These are phyloP conservation scores for Saxidomus purpurata DNA, from an alignment of 1,140 invertebrate genomes.

Conservation along the genomic window DNA sequence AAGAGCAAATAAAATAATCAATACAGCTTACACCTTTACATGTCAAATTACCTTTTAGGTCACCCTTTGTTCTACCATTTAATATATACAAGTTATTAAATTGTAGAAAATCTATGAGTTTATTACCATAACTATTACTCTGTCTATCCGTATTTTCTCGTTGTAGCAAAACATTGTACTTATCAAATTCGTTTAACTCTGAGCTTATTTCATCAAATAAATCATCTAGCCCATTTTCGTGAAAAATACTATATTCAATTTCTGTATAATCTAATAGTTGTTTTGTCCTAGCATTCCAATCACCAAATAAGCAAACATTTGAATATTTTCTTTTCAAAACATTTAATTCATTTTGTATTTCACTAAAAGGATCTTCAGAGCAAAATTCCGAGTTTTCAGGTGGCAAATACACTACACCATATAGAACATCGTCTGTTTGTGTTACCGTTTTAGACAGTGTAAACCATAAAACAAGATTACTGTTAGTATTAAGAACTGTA, in stretches of 20 bases:
- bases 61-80: too few relatives aligned
- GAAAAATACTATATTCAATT: neutral
- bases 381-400: neutral
- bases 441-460: neutral
- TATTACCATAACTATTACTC: neutral
- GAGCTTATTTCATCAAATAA: neutral
- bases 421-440: neutral
- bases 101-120: too few relatives aligned
- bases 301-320: conserved; percentile 3
- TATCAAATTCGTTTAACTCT: too few relatives aligned
- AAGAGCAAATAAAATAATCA: too few relatives aligned
- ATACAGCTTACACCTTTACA: too few relatives aligned
- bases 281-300: neutral
- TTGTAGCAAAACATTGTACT: too few relatives aligned
- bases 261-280: neutral
- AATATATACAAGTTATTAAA: too few relatives aligned
- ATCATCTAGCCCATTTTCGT: neutral
- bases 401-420: conserved; percentile 7
- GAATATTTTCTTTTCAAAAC: neutral
- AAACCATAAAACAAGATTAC: neutral
- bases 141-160: neutral
- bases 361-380: neutral
- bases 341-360: neutral
- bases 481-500: neutral
- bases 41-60: too few relatives aligned